Evolutionary conservation across 2,888 invertebrate genomes (phyloP), one percentile per base, ranked within the genome.

Genomic region (Clunio marinus): DNA sequence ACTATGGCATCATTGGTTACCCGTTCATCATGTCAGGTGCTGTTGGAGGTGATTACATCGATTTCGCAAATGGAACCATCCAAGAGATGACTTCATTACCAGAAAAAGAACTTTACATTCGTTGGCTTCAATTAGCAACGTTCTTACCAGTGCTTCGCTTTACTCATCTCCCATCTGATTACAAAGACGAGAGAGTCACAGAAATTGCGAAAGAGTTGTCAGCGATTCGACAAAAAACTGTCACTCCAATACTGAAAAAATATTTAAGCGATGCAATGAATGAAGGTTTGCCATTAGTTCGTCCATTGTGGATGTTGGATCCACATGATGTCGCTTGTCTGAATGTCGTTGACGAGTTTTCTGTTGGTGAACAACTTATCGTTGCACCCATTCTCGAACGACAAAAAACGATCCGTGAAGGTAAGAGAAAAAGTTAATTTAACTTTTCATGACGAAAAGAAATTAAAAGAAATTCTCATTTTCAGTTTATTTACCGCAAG

Each of bases 11-110:
- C 22, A 86, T 93, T 62, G 97, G 97, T 0, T 96, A 91, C 78
- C 95, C 95, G 0, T 96, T 96, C 73, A 84, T 96, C 51, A 87
- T 96, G 81, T 93, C 96, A 0, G 96, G 96, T 0, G 90, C 95
- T 2, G 92, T 97, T 0, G 97, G 97, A 0, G 97, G 95, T 0
- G 93, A 94, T 73, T 83, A 86, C 60, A 81, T 87, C 70, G 84
- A 86, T 1, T 82, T 83, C 1, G 80, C 80, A 58, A 81, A 65
- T 10, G 63, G 70, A 13, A 78, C 77, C 73, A 78, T 78, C 76
- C 5, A 32, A 32, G 82, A 77, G 69, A 81, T 83, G 67, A 83
- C 80, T 73, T 84, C 80, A 67, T 75, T 90, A 41, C 91, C 91
- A 0, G 88, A 91, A 72, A 85, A 86, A 71, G 94, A 96, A 75